These are phyloP conservation scores for Catagonus wagneri DNA, from an alignment of 2,113 vertebrate species.

Conservation along the genomic window DNA sequence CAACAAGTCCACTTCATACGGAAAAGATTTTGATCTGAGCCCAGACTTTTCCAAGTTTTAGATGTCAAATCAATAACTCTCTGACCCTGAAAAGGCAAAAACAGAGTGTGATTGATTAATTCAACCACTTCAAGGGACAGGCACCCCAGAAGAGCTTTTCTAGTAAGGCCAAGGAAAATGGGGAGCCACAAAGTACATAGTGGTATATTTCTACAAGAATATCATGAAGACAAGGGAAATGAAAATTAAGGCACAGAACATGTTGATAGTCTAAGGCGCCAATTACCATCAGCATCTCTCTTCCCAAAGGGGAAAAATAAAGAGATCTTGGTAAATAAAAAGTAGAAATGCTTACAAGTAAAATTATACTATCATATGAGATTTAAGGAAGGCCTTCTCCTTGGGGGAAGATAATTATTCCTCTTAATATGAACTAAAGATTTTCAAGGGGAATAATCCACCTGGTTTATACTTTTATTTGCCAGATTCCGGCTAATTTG, in stretches of 20 bases:
- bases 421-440: constrained; percentile 33
- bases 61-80: constrained; percentile 56
- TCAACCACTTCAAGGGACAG: background rate
- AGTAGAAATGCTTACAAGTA: background rate
- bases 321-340: background rate
- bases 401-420: background rate
- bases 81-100: constrained; percentile 49
- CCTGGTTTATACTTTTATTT: background rate
- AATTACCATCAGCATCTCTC: background rate
- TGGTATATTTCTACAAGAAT: background rate
- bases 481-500: background rate
- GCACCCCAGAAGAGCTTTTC: background rate
- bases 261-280: background rate
- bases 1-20: constrained; percentile 18
- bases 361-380: background rate
- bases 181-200: background rate
- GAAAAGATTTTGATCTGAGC: constrained; percentile 60
- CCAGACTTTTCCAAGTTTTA: constrained; percentile 31
- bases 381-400: background rate
- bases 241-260: background rate
- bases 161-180: constrained; percentile 1
- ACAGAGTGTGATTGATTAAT: constrained; percentile 24
- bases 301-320: background rate
- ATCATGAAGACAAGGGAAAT: background rate
- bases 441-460: constrained; percentile 30